A percentile compares a stretch with the other conserved stretches of the same genome.
These are phyloP conservation scores for Cheiracanthium punctorium DNA, from an alignment of 2,888 invertebrate species.

Conservation along the genomic window DNA sequence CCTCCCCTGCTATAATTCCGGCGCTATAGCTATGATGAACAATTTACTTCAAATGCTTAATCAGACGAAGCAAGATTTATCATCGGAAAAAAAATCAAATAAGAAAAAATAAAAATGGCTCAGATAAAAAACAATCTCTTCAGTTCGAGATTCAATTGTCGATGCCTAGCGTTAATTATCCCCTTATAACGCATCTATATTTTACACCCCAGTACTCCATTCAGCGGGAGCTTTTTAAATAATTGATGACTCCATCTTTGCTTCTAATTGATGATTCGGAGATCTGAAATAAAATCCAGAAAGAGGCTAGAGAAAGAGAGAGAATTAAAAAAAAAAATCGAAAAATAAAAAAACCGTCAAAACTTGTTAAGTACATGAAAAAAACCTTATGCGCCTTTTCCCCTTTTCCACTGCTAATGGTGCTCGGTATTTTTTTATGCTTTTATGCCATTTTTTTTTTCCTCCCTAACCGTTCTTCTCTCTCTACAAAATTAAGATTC, in stretches of 20 bases:
- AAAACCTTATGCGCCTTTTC: slow-evolving; percentile 51
- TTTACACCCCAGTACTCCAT: slow-evolving; percentile 68
- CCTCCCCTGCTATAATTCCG: slow-evolving; percentile 55
- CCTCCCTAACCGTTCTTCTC: slow-evolving; percentile 17
- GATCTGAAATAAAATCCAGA: slow-evolving; percentile 19
- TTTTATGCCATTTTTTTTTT: slow-evolving; percentile 1
- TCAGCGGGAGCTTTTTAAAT: slow-evolving; percentile 60
- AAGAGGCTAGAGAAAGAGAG: slow-evolving; percentile 26
- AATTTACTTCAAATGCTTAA: slow-evolving; percentile 63
- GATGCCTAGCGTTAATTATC: slow-evolving; percentile 64
- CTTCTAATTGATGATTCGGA: slow-evolving; percentile 63
- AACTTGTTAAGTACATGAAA: slow-evolving; percentile 68
- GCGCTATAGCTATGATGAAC: slow-evolving; percentile 47
- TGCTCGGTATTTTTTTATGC: slow-evolving; percentile 35
- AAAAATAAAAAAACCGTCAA: slow-evolving; percentile 54
- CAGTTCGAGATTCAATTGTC: slow-evolving; percentile 68
- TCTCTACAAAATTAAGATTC: slow-evolving; percentile 62
- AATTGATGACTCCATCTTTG: slow-evolving; percentile 65
- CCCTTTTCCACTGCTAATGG: slow-evolving; percentile 63
- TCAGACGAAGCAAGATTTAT: slow-evolving; percentile 66
- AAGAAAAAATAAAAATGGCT: slow-evolving; percentile 1
- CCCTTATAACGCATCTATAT: slow-evolving; percentile 68
- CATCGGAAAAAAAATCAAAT: slow-evolving; percentile 16
- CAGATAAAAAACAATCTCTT: slow-evolving; percentile 40
- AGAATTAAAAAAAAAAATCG: too few species aligned